Evolutionary conservation across 2,888 invertebrate species (phyloP).

Genomic region (Hypena proboscidalis): DNA sequence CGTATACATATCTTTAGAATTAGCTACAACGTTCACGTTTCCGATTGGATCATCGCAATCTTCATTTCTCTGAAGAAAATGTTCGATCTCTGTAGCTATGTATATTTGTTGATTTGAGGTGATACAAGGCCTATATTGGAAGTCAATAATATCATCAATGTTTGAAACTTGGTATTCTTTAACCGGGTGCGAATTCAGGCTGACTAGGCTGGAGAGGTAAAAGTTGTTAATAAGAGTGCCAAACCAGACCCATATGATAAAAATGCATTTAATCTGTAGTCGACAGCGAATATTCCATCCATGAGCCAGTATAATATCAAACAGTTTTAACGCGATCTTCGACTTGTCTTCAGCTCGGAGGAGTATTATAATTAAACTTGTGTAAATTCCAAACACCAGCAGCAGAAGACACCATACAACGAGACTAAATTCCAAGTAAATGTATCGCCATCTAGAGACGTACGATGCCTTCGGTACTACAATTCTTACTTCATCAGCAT

Average conservation of each 20-base stretch:
- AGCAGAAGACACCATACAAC: conserved; percentile 22
- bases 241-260: conserved; percentile 59
- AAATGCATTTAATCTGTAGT: conserved; percentile 8
- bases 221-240: conserved; percentile 43
- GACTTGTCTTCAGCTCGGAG: conserved; percentile 12
- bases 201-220: conserved; percentile 44
- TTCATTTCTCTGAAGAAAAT: background rate
- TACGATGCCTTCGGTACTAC: conserved; percentile 19
- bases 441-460: conserved; percentile 29
- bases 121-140: conserved; percentile 6
- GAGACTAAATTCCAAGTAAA: conserved; percentile 34
- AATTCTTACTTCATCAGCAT: conserved; percentile 18
- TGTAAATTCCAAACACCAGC: conserved; percentile 4
- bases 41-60: background rate
- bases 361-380: conserved; percentile 9
- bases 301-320: conserved; percentile 11
- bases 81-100: background rate
- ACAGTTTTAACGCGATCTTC: conserved; percentile 9
- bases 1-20: background rate
- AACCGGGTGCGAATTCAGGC: conserved; percentile 39
- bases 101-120: background rate
- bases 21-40: background rate
- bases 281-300: conserved; percentile 7
- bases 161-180: conserved; percentile 30
- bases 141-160: conserved; percentile 8